Conservation (phyloP, 2,888 invertebrate species). For the Leucophenga montana region DNA sequence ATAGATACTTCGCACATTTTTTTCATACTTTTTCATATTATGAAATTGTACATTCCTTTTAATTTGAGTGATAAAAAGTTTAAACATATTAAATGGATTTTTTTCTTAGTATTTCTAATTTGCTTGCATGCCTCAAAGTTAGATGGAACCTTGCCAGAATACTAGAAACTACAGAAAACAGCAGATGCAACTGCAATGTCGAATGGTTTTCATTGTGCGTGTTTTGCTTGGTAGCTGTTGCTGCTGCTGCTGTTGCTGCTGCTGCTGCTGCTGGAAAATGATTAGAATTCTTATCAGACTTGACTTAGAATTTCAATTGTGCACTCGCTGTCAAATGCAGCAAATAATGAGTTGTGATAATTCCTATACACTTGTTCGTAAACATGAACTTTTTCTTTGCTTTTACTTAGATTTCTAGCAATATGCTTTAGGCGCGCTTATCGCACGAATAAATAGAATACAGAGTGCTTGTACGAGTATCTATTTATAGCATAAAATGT, state of each 20-base stretch:
- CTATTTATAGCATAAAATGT: neutral
- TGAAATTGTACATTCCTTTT: conserved; percentile 10
- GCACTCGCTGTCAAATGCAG: neutral
- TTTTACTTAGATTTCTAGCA: neutral
- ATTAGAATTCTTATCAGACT: conserved; percentile 12
- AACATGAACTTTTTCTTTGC: neutral
- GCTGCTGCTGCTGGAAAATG: neutral
- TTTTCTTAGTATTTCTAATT: neutral
- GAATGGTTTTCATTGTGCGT: neutral
- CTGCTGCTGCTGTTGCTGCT: neutral
- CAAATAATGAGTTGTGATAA: neutral
- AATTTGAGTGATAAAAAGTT: neutral
- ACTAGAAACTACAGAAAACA: neutral
- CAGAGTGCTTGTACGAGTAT: neutral
- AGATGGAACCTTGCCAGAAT: conserved; percentile 36
- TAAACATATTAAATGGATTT: neutral
- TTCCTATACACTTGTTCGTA: neutral
- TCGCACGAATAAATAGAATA: neutral
- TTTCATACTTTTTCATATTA: conserved; percentile 46
- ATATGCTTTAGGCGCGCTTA: conserved; percentile 2
- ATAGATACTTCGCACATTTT: conserved; percentile 55
- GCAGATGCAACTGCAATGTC: neutral
- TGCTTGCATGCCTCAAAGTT: conserved; percentile 7
- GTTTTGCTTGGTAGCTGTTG: neutral
- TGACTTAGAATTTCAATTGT: conserved; percentile 17